Evolutionary conservation across 2,888 invertebrate species (phyloP).

Genomic region (Rhagonycha lutea): DNA sequence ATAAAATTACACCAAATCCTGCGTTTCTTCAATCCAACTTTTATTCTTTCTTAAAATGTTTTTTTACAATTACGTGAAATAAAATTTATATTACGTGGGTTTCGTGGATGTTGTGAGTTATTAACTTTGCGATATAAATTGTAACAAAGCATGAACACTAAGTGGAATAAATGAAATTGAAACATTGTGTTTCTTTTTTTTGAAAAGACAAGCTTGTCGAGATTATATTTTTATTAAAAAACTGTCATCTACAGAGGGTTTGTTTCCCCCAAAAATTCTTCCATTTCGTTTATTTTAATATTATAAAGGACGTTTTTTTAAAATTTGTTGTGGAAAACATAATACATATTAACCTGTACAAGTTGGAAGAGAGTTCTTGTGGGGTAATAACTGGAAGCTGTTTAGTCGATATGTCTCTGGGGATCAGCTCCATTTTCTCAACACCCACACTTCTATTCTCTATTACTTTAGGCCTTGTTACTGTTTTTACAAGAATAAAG

Average conservation of each 20-base stretch:
- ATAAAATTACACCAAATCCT: too few species aligned
- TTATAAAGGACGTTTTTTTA: background rate
- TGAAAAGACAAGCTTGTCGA: background rate
- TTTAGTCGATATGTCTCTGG: background rate
- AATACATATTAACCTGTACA: background rate
- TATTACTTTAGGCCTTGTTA: background rate
- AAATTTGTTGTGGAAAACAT: background rate
- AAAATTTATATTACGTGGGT: background rate
- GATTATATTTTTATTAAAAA: background rate
- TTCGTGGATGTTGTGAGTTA: background rate
- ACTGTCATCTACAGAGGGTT: background rate
- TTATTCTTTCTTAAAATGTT: background rate
- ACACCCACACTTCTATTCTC: background rate
- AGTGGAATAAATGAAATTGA: background rate
- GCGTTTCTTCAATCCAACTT: too few species aligned
- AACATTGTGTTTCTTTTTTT: background rate
- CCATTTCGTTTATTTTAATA: background rate
- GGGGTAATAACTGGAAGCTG: background rate
- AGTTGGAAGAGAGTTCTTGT: background rate
- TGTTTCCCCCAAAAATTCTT: background rate
- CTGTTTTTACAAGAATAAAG: background rate
- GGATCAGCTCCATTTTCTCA: background rate
- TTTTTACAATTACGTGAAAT: too few species aligned
- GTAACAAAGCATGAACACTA: background rate
- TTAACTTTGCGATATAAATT: background rate